A percentile compares a stretch with the other conserved stretches of the same genome.
Evolutionary conservation across 2,888 invertebrate genomes (phyloP).

Genomic region (Stegana nigrithorax): DNA sequence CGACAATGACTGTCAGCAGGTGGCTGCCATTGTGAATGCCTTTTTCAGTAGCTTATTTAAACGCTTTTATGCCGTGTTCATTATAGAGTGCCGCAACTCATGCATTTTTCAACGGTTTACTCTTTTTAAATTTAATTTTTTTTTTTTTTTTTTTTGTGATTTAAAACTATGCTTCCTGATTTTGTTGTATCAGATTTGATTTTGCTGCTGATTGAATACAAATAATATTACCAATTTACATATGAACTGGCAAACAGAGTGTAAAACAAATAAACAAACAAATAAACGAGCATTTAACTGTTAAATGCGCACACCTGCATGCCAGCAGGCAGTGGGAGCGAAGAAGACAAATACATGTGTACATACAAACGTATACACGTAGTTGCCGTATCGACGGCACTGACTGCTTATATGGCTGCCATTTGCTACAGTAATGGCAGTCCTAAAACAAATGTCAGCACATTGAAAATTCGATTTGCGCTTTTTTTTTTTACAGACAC

Average conservation of each 20-base stretch:
- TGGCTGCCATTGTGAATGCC: too few species aligned
- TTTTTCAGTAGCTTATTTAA: too few species aligned
- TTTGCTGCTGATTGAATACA: constrained; percentile 62
- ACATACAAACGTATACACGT: neutral
- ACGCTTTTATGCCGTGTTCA: too few species aligned
- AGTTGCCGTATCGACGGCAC: too few species aligned
- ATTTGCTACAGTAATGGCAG: too few species aligned
- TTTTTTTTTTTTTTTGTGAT: constrained; percentile 22
- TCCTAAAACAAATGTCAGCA: constrained; percentile 29
- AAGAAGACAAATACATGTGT: neutral
- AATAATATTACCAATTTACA: constrained; percentile 43
- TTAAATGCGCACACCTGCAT: neutral
- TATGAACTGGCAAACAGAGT: neutral
- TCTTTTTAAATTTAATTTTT: too few species aligned
- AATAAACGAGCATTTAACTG: constrained; percentile 26
- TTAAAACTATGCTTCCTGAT: too few species aligned
- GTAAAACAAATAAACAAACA: constrained; percentile 25
- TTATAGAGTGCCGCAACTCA: too few species aligned
- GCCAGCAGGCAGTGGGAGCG: neutral
- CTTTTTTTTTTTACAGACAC: constrained; percentile 27
- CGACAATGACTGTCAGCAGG: too few species aligned
- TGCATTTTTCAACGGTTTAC: too few species aligned
- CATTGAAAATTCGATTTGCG: constrained; percentile 54
- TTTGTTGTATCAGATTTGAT: constrained; percentile 26
- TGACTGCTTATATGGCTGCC: too few species aligned